Percentiles rank a stretch among this genome's conserved stretches.
Evolutionary conservation across 2,113 vertebrate genomes (phyloP).

Genomic region (Aspidoscelis tigris): DNA sequence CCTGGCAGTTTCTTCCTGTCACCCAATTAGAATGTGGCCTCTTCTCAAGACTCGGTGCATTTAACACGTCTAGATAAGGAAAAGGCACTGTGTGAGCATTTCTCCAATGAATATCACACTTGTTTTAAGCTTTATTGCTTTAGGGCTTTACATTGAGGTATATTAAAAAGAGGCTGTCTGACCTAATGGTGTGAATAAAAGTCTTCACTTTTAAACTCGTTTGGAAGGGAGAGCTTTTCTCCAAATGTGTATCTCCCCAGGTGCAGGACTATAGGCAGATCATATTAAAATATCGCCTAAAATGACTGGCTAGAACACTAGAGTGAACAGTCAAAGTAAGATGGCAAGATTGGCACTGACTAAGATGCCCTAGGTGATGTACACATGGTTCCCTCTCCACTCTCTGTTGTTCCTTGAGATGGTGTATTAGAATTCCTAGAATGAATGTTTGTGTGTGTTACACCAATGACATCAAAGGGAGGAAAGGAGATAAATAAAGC

Average conservation of each 20-base stretch:
- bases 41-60: slow-evolving; percentile 27
- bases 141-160: slow-evolving; percentile 16
- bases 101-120: neutral
- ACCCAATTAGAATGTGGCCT: slow-evolving; percentile 35
- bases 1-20: slow-evolving; percentile 29
- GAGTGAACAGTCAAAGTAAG: neutral
- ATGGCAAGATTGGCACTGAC: too few relatives aligned
- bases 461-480: too few relatives aligned
- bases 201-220: neutral
- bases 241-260: neutral
- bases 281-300: neutral
- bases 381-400: too few relatives aligned
- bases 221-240: neutral
- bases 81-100: slow-evolving; percentile 19
- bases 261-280: neutral
- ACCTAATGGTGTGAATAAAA: neutral
- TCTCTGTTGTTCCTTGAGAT: too few relatives aligned
- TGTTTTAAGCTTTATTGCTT: slow-evolving; percentile 20
- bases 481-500: too few relatives aligned
- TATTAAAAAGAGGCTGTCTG: neutral
- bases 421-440: too few relatives aligned
- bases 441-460: too few relatives aligned
- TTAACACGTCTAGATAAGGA: slow-evolving; percentile 38
- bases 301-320: neutral
- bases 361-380: too few relatives aligned